Evolutionary conservation across 37 sponge, comb jelly and placozoan genomes (phyloP).

Genomic region (Geodia barretti): DNA sequence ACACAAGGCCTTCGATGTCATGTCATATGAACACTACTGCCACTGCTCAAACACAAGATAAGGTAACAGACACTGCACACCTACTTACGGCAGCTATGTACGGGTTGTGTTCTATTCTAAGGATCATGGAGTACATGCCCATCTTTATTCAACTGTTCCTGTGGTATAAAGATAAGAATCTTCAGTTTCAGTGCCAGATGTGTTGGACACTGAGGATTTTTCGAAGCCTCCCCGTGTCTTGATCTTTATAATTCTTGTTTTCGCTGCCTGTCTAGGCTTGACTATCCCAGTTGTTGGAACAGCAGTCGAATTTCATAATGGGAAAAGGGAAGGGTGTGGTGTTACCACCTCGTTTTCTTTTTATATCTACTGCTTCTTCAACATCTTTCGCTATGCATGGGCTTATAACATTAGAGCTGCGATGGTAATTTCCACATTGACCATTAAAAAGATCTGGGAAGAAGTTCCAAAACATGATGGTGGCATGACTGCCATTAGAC

Average conservation of each 20-base stretch:
- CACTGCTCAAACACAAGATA: neutral
- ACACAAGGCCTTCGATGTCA: too few relatives aligned
- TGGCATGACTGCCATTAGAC: neutral
- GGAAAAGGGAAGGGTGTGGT: too few relatives aligned
- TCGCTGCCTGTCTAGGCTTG: neutral
- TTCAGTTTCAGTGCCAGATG: neutral
- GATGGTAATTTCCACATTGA: neutral
- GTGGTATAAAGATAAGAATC: neutral
- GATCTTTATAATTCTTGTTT: neutral
- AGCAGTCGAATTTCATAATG: neutral
- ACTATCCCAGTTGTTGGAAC: neutral
- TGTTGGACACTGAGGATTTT: too few relatives aligned
- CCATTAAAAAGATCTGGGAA: neutral
- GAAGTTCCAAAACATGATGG: neutral
- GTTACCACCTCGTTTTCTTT: neutral
- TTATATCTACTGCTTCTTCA: neutral
- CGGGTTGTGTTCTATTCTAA: neutral
- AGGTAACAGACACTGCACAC: neutral
- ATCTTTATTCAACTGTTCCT: neutral
- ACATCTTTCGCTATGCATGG: neutral
- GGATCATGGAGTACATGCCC: neutral
- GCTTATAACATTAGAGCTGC: neutral
- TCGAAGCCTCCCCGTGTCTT: neutral
- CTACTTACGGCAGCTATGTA: neutral
- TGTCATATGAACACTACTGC: too few relatives aligned